phyloP scores from a whole-genome alignment of 2,113 vertebrate genomes.

The Eubucco bourcierii region DNA sequence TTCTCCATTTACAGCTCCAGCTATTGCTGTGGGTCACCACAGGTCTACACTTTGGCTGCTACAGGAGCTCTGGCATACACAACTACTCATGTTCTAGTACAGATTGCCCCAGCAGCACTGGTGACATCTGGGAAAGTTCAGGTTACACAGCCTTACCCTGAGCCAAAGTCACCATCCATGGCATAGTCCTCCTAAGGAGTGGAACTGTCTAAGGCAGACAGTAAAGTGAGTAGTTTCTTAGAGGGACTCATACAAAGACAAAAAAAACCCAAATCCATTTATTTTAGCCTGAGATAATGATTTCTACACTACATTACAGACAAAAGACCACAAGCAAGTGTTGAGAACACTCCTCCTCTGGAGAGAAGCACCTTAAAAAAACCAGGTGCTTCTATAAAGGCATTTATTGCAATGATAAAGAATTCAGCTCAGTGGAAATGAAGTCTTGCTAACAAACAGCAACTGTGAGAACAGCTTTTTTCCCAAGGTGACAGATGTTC shows the following conservation, averaged over 20 bases:
- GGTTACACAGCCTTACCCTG: neutral
- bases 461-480: no score
- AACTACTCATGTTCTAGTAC: neutral
- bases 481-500: no score
- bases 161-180: neutral
- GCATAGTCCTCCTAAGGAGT: neutral
- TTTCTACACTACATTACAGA: neutral
- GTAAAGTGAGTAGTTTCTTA: neutral
- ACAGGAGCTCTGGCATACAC: neutral
- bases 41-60: neutral
- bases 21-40: neutral
- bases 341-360: fast-evolving
- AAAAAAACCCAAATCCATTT: neutral
- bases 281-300: neutral
- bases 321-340: neutral
- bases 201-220: neutral
- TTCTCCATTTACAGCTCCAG: neutral
- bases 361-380: neutral
- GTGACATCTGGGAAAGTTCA: neutral
- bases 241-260: neutral
- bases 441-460: no score
- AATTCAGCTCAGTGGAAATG: no score
- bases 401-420: fast-evolving
- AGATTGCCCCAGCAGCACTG: neutral
- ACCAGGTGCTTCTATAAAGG: neutral